Percentiles rank a stretch among this genome's conserved stretches.
Evolutionary conservation across 1,140 invertebrate species (phyloP).

Genomic region (Aphidius gifuensis): DNA sequence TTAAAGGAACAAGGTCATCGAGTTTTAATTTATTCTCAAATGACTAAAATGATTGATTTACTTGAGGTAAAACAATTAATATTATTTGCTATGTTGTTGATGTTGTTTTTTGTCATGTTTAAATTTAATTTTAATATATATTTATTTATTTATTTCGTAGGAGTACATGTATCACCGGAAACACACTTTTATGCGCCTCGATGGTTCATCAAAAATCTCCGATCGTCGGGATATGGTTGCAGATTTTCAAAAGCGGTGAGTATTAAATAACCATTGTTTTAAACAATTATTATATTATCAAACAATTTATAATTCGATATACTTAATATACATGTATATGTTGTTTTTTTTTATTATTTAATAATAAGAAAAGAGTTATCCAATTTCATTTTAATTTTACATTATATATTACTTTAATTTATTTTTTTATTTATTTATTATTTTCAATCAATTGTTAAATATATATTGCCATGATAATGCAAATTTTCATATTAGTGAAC

Average conservation of each 20-base stretch:
- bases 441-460: slow-evolving; percentile 8
- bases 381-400: not conserved
- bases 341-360: not conserved
- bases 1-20: slow-evolving; percentile 86
- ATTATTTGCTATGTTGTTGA: not conserved
- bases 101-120: not conserved
- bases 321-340: no score
- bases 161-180: slow-evolving; percentile 92
- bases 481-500: slow-evolving; percentile 7
- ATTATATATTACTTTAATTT: not conserved
- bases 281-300: slow-evolving; percentile 9
- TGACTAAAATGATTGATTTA: slow-evolving; percentile 96
- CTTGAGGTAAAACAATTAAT: slow-evolving; percentile 70
- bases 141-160: slow-evolving; percentile 47
- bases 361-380: slow-evolving; percentile 1
- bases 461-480: slow-evolving; percentile 16
- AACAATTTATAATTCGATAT: not conserved
- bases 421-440: not conserved
- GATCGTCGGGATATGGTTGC: slow-evolving; percentile 90
- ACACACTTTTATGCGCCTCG: slow-evolving; percentile 87
- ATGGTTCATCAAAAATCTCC: slow-evolving; percentile 90
- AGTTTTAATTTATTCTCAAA: slow-evolving; percentile 95
- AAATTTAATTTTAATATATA: not conserved
- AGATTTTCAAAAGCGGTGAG: slow-evolving; percentile 77
- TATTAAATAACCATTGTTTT: slow-evolving; percentile 9